phyloP scores from a whole-genome alignment of 1,140 invertebrate genomes.

The Anoplolepis gracilipes region DNA sequence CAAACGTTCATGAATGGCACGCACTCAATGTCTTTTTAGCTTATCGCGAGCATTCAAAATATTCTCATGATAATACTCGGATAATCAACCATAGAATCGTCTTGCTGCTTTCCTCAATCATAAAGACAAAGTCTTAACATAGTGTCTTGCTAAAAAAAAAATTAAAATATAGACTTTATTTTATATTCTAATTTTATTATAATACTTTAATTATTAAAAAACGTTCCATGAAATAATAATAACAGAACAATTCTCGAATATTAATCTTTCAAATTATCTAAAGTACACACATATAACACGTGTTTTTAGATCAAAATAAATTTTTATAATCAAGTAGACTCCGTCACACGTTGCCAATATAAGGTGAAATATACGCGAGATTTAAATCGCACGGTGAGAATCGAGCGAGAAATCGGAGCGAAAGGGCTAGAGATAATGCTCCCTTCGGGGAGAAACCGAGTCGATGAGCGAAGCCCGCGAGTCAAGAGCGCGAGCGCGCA shows the following conservation, averaged over 20 bases:
- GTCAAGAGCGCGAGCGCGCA: slow-evolving; percentile 14
- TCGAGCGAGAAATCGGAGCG: slow-evolving; percentile 57
- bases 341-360: too few species aligned
- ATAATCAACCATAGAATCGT: background rate
- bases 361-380: background rate
- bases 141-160: background rate
- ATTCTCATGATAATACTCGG: background rate
- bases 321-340: background rate
- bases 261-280: background rate
- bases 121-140: background rate
- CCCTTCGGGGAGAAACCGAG: slow-evolving; percentile 42
- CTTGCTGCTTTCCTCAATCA: background rate
- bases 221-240: background rate
- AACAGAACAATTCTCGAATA: background rate
- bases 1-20: background rate
- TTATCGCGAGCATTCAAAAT: background rate
- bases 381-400: slow-evolving; percentile 19
- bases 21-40: slow-evolving; percentile 11
- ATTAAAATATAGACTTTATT: background rate
- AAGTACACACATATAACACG: too few species aligned
- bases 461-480: slow-evolving; percentile 12
- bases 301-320: background rate
- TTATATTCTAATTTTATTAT: background rate
- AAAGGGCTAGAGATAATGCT: slow-evolving; percentile 22
- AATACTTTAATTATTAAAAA: background rate